Percentiles rank a stretch among this genome's conserved stretches.
Conservation (phyloP, 2,888 invertebrate species). For the Aspidiotus destructor region DNA sequence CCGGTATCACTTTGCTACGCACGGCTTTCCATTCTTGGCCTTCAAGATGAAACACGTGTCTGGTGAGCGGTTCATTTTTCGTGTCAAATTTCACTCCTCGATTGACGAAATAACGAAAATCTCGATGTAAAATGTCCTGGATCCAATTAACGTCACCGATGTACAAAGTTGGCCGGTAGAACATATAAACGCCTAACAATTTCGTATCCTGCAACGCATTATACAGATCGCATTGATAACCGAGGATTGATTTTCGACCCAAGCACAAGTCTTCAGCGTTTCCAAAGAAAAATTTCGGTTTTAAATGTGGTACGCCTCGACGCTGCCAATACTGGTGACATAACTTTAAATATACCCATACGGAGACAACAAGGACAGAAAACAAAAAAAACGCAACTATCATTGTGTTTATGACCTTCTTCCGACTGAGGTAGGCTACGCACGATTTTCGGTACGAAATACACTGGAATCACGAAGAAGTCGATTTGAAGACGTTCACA, state of each 20-base stretch:
- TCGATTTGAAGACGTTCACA: no score
- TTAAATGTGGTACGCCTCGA: constrained; percentile 22
- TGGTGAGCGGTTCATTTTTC: constrained; percentile 22
- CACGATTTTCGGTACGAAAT: no score
- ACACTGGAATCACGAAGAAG: no score
- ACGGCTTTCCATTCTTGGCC: constrained; percentile 17
- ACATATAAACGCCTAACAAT: constrained; percentile 26
- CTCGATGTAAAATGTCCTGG: constrained; percentile 8
- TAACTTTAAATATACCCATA: constrained; percentile 8
- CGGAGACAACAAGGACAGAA: not conserved
- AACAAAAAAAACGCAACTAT: not conserved
- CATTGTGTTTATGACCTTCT: not conserved
- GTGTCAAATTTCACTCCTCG: constrained; percentile 20
- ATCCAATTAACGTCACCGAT: constrained; percentile 9
- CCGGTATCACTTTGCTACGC: constrained; percentile 16
- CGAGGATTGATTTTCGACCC: constrained; percentile 46
- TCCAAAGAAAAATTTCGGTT: constrained; percentile 43
- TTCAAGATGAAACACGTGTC: constrained; percentile 25
- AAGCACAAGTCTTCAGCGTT: constrained; percentile 45
- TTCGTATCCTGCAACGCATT: constrained; percentile 41
- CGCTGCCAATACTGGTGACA: constrained; percentile 10
- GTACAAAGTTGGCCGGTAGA: constrained; percentile 27
- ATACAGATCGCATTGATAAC: constrained; percentile 46
- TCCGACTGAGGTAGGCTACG: not conserved
- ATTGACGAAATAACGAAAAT: constrained; percentile 18